Conservation (phyloP, 2,797 vertebrate species). For the Sebastes oblongus region DNA sequence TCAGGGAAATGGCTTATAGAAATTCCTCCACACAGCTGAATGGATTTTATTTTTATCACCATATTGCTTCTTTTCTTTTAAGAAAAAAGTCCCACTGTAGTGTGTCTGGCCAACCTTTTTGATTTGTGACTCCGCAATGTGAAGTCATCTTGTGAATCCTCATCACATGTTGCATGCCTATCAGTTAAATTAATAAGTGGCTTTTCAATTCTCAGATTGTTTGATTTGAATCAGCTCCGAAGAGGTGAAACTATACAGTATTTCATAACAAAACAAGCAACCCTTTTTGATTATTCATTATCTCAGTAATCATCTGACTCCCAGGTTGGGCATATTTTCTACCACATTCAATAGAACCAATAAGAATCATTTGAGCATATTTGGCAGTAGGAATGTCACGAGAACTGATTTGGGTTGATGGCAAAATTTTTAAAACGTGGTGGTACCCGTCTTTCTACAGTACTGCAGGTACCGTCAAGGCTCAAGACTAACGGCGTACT, state of each 20-base stretch:
- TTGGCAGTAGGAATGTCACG: background rate
- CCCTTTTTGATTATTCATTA: background rate
- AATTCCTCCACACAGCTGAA: slow-evolving; percentile 35
- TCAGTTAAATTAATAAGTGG: background rate
- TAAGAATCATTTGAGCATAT: background rate
- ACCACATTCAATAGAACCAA: background rate
- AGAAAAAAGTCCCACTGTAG: background rate
- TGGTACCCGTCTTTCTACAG: too few relatives aligned
- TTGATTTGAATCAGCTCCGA: background rate
- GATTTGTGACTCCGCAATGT: background rate
- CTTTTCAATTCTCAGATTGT: background rate
- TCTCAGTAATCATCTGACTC: background rate
- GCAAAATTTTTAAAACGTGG: too few relatives aligned
- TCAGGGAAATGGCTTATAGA: slow-evolving; percentile 40
- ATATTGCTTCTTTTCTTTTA: slow-evolving; percentile 5
- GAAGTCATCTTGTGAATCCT: background rate
- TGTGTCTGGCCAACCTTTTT: background rate
- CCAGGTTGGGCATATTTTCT: background rate
- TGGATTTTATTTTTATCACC: background rate
- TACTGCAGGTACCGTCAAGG: too few relatives aligned
- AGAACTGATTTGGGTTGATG: too few relatives aligned
- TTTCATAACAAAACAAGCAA: background rate
- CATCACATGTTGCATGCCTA: background rate
- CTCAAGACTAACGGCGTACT: too few relatives aligned
- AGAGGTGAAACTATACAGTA: background rate